These are phyloP conservation scores for Notarius lentiginosus DNA, from an alignment of 2,113 vertebrate species.

Conservation along the genomic window DNA sequence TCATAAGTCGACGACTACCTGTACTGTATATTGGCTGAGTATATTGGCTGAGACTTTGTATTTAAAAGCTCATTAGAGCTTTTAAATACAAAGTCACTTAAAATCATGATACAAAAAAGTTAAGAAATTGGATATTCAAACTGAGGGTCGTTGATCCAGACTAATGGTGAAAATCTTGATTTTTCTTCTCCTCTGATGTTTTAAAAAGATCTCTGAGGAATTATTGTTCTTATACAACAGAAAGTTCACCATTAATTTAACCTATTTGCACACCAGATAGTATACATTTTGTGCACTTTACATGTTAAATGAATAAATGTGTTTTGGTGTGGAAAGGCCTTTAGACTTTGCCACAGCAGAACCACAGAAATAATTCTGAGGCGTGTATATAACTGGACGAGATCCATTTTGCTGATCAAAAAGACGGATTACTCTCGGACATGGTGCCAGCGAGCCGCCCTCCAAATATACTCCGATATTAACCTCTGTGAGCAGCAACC, in stretches of 20 bases:
- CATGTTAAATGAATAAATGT: neutral
- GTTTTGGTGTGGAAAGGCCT: neutral
- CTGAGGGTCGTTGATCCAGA: neutral
- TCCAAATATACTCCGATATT: slow-evolving; percentile 50
- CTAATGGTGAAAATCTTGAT: neutral
- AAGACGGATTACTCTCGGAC: slow-evolving; percentile 44
- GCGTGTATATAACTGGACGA: slow-evolving; percentile 15
- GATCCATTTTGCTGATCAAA: slow-evolving; percentile 51
- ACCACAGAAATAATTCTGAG: neutral
- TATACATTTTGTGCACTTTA: neutral
- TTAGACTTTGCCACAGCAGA: neutral
- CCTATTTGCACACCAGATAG: neutral
- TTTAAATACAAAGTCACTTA: neutral
- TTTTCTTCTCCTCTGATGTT: neutral
- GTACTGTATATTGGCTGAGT: neutral
- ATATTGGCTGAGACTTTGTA: neutral
- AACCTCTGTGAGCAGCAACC: slow-evolving; percentile 46
- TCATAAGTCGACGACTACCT: no score
- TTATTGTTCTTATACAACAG: neutral
- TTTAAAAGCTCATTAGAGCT: neutral
- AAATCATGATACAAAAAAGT: neutral
- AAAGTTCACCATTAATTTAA: neutral
- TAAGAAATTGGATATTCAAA: neutral
- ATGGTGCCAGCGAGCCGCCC: slow-evolving; percentile 30
- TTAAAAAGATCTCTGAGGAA: neutral